Base-by-base conservation (phyloP, 2,113 vertebrate species). In the Ictalurus furcatus region DNA sequence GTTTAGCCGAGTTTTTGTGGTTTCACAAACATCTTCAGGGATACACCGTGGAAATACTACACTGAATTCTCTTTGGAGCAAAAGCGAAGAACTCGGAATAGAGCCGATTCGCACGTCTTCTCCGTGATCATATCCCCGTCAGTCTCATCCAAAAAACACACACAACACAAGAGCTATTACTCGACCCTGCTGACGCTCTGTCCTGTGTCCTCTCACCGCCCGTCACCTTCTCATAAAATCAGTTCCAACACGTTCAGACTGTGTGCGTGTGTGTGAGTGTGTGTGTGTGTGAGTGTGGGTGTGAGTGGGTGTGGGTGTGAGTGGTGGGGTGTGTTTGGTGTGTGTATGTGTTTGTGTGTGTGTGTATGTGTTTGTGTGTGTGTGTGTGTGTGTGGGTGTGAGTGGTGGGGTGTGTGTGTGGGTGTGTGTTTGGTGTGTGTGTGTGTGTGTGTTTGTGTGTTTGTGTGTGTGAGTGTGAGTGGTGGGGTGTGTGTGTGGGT, bases 221-320 rank as follows among this genome's bases (percentile, higher is more conserved):
- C 94, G 92, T 94, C 92, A 92, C 89, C 93, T 93, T 93, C 85
- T 92, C 85, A 95, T 94, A 93, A 94, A 95, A 95, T 92, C 86
- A 81, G 90, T 93, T 92, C 93, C 91, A 90, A 91, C 94, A 91
- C 92, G 87, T 93, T 92, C 69, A 89, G 92, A 92, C 93, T 89
- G 83, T 79, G 48, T 89, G 52, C 54, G 76, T 79, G 76, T 54
- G 76, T 79, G 44, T 78, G 21, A 48, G 37, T 78, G 93, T 95
- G 91, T 93, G 93, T 92, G 94, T 90, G 74, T 61, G 34, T 87
- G 56, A 4, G 61, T 63, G 19, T 28, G 90, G 93, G 93, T 94
- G 88, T 94, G 87, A 91, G 54, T 52, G 23, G 52, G 37, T 79
- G 93, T 95, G 91, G 93, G 93, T 92, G 65, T 67, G 93, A 94